phyloP scores from a whole-genome alignment of 2,113 vertebrate species.

The Dromaius novaehollandiae region DNA sequence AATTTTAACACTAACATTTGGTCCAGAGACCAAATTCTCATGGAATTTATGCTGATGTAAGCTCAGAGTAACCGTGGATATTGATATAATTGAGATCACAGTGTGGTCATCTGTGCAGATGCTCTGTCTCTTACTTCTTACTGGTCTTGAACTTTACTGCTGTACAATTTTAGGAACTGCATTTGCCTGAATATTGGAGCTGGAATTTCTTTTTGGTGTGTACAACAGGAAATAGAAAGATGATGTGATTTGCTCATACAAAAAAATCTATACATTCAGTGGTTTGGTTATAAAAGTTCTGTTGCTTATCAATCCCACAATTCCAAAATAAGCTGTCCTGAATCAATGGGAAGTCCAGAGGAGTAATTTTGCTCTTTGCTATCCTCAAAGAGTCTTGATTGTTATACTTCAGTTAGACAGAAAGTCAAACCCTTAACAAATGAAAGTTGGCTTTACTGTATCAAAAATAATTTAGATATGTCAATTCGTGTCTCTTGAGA shows the following conservation, averaged over 20 bases:
- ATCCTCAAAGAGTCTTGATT: not conserved
- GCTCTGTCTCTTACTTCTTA: not conserved
- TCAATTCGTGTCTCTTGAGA: not conserved
- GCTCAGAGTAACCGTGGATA: not conserved
- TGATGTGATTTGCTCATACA: not conserved
- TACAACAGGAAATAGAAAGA: not conserved
- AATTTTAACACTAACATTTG: not conserved
- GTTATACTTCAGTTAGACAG: not conserved
- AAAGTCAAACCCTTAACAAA: not conserved
- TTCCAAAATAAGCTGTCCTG: not conserved
- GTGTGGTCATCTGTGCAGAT: not conserved
- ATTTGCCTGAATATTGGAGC: not conserved
- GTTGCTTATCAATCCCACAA: not conserved
- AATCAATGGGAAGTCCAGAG: not conserved
- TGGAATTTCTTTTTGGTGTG: not conserved
- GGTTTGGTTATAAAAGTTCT: not conserved
- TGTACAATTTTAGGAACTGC: not conserved
- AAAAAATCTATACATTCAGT: not conserved
- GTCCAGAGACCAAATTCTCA: not conserved
- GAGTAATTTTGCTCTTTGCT: not conserved
- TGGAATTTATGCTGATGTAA: not conserved
- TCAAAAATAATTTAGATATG: not conserved
- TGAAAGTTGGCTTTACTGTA: not conserved
- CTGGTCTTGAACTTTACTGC: not conserved
- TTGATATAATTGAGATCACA: not conserved